Evolutionary conservation across 2,888 invertebrate genomes (phyloP), one percentile per base, ranked within the genome.

Genomic region (Amaurobius ferox): DNA sequence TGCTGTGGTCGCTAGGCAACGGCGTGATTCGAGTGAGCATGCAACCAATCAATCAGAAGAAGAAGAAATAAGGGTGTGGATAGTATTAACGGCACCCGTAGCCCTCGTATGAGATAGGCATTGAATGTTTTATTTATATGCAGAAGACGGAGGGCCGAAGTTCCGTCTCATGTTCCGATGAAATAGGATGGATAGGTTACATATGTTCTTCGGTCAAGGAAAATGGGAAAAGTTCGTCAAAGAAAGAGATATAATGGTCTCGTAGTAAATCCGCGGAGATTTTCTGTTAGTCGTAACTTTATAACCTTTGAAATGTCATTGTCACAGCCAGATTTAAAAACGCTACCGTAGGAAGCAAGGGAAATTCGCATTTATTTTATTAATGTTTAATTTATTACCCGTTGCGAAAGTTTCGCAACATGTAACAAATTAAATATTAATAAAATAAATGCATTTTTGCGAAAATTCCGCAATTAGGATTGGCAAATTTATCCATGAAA

Each of bases 11-110:
- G 73, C 80, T 68, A 61, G 39, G 80, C 61, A 32, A 80, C 80
- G 40, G 44, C 35, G 48, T 67, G n/a, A 64, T 26, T n/a, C 32
- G 28, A 13, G 66, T 68, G 19, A 26, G 26, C 28, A 61, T 32
- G 74, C 40, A 78, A 80, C 48, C 73, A 79, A 74, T 67, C 74
- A 74, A 74, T 62, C 74, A 73, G 68, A 80, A 26, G 68, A 23
- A 61, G 48, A 55, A 11, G 23, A 23, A 61, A 72, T 61, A 23
- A n/a, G 61, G 77, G 55, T 68, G 32, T n/a, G 23, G 44, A 28
- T 62, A 64, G n/a, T n/a, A n/a, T 30, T 35, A 66, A 35, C 35
- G n/a, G 44, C 78, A 26, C 70, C 61, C 26, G 55, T 23, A 55
- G 61, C 9, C 9, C 23, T 23, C 2, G 3, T 23, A 55, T 23